Percentiles rank a stretch among this genome's conserved stretches.
Evolutionary conservation across 2,797 vertebrate genomes (phyloP).

Genomic region (Micropoecilia bifurca): DNA sequence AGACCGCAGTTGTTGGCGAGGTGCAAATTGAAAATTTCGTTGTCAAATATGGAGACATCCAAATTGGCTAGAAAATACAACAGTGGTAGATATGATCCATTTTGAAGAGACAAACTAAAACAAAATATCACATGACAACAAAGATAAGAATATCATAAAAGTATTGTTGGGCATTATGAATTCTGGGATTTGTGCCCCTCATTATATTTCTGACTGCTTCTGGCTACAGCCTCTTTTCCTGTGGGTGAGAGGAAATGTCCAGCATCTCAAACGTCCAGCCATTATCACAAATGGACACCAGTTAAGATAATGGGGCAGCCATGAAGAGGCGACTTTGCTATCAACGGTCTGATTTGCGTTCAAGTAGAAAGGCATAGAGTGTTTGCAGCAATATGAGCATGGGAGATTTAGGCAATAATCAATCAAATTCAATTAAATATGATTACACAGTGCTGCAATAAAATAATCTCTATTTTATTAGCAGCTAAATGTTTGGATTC

Average conservation of each 20-base stretch:
- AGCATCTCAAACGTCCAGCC: conserved; percentile 23
- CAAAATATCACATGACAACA: neutral
- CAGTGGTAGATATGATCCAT: neutral
- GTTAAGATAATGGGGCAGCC: conserved; percentile 38
- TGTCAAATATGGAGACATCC: neutral
- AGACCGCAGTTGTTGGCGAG: neutral
- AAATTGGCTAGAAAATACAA: neutral
- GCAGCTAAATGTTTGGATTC: conserved; percentile 12
- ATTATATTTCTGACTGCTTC: conserved; percentile 14
- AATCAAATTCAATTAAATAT: neutral
- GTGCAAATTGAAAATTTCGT: neutral
- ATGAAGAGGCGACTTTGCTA: conserved; percentile 61
- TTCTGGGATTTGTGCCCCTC: neutral
- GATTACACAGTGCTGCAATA: neutral
- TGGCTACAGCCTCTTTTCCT: conserved; percentile 51
- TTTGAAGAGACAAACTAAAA: neutral
- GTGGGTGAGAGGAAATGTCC: conserved; percentile 54
- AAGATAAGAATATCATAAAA: no score
- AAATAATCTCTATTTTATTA: no score
- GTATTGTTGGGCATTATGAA: conserved; percentile 1
- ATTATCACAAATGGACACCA: conserved; percentile 49
- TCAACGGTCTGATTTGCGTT: conserved; percentile 55
- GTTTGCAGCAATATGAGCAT: neutral
- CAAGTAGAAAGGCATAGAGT: conserved; percentile 21
- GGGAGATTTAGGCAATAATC: neutral